A percentile compares a stretch with the other conserved stretches of the same genome.
Conservation (phyloP, 2,888 invertebrate genomes). For the Pandemis cinnamomeana region DNA sequence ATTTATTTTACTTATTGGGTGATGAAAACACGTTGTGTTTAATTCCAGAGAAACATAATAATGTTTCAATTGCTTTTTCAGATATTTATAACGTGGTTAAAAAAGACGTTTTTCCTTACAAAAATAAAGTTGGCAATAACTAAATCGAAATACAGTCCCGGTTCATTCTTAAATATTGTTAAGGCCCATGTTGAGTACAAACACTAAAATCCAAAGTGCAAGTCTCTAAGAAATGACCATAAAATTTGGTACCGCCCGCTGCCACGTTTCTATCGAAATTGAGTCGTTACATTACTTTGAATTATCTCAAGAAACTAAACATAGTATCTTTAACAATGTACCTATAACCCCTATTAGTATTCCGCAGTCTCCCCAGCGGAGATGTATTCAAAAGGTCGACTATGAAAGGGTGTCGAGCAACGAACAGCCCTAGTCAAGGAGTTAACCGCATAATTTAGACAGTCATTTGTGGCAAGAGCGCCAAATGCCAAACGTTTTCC, state of each 20-base stretch:
- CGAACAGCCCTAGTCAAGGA: constrained; percentile 55
- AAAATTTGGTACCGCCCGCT: no score
- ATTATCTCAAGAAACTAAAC: constrained; percentile 32
- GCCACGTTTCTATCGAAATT: neutral
- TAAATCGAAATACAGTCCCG: no score
- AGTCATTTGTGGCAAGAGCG: constrained; percentile 65
- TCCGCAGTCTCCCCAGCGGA: constrained; percentile 36
- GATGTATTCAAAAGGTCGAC: constrained; percentile 51
- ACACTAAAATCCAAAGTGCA: no score
- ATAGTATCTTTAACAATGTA: constrained; percentile 38
- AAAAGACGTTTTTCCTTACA: no score
- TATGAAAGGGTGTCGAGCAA: constrained; percentile 57
- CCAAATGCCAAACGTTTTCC: constrained; percentile 67
- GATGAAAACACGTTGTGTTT: neutral
- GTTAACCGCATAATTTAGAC: constrained; percentile 76
- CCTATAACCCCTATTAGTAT: constrained; percentile 40
- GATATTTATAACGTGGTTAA: no score
- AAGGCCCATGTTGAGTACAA: no score
- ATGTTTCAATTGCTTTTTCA: no score
- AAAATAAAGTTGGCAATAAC: no score
- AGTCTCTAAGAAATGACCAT: no score
- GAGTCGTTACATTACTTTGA: constrained; percentile 9
- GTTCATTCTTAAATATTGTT: no score
- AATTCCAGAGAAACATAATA: neutral
- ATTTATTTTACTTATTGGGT: neutral